Conservation (phyloP, 2,113 vertebrate genomes). For the Colaptes auratus region DNA sequence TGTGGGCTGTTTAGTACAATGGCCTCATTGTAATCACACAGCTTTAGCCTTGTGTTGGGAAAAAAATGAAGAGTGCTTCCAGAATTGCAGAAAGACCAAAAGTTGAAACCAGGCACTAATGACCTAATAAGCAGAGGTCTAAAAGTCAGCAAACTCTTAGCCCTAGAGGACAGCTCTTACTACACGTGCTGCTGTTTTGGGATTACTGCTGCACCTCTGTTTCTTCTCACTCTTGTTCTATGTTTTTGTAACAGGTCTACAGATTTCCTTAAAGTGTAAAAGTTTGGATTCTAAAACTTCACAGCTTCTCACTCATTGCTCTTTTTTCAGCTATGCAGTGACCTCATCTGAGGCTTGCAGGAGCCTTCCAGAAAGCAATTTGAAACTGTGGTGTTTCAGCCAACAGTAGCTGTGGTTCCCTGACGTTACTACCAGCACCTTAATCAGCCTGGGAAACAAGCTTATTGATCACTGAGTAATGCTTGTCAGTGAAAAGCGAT, state of each 20-base stretch:
- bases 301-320: not conserved
- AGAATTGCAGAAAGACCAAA: constrained; percentile 65
- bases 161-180: not conserved
- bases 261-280: not conserved
- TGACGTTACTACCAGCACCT: not conserved
- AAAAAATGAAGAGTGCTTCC: constrained; percentile 48
- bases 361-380: not conserved
- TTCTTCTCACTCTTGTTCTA: not conserved
- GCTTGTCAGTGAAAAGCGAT: not conserved
- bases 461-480: not conserved
- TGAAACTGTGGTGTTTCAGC: not conserved
- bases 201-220: not conserved
- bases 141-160: constrained; percentile 28
- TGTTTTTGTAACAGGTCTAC: not conserved
- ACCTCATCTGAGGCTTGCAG: not conserved
- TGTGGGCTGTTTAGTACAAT: constrained; percentile 61
- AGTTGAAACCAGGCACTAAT: constrained; percentile 51
- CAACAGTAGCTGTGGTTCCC: not conserved
- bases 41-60: constrained; percentile 60
- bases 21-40: constrained; percentile 59
- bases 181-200: not conserved
- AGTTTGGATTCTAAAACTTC: not conserved
- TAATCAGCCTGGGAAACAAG: not conserved
- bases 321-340: not conserved
- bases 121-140: constrained; percentile 50